These are phyloP conservation scores for Nycticryphes semicollaris DNA, from an alignment of 2,113 vertebrate species.

Conservation along the genomic window DNA sequence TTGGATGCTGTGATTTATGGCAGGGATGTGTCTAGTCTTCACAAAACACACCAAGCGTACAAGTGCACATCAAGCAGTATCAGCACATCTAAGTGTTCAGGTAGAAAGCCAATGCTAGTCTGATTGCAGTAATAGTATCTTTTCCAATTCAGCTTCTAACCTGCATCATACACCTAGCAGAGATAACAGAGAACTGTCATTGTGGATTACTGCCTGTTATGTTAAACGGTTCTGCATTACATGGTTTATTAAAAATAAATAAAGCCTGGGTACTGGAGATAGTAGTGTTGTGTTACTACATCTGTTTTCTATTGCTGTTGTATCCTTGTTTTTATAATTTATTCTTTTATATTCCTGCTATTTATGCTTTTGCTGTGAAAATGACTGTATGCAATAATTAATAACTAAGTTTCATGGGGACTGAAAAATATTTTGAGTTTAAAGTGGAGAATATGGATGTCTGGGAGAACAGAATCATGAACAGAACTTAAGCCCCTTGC, in stretches of 20 bases:
- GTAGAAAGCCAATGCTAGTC: background rate
- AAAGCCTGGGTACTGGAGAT: background rate
- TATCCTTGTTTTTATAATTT: background rate
- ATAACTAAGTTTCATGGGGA: background rate
- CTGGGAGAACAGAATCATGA: background rate
- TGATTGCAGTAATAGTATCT: background rate
- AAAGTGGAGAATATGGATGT: background rate
- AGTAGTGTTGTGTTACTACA: background rate
- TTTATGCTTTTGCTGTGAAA: background rate
- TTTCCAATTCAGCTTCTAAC: background rate
- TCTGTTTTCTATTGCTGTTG: background rate
- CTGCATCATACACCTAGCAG: background rate
- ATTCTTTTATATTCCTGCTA: background rate
- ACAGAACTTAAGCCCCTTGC: background rate
- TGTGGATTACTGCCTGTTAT: background rate
- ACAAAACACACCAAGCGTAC: fast-evolving
- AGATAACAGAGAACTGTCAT: background rate
- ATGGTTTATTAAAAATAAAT: background rate
- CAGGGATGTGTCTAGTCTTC: background rate
- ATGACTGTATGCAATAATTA: background rate
- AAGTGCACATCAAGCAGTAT: background rate
- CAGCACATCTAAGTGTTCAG: background rate
- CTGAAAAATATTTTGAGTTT: background rate
- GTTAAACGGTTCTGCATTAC: background rate
- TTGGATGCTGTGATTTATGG: background rate